phyloP scores from a whole-genome alignment of 2,113 vertebrate genomes.

The Orientallactaga bullata region DNA sequence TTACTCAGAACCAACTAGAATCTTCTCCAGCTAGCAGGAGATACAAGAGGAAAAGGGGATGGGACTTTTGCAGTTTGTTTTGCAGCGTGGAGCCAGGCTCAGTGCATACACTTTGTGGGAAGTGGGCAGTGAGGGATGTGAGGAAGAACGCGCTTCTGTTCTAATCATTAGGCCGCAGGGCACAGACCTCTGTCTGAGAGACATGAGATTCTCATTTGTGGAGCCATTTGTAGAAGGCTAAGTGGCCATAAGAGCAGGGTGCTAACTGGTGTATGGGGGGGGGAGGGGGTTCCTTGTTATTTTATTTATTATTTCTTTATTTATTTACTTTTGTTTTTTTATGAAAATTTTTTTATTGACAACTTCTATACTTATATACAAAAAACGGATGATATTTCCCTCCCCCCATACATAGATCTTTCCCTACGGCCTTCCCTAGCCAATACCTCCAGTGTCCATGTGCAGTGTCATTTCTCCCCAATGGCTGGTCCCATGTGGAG shows the following conservation, averaged over 20 bases:
- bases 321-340: not conserved
- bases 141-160: not conserved
- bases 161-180: not conserved
- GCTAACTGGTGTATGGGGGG: not conserved
- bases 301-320: not conserved
- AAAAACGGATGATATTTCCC: too few species aligned
- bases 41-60: not conserved
- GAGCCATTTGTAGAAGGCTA: not conserved
- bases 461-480: not conserved
- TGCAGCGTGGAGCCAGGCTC: not conserved
- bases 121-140: not conserved
- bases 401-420: not conserved
- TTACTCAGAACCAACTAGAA: not conserved
- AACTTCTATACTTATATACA: too few species aligned
- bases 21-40: not conserved
- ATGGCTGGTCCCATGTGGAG: accelerated
- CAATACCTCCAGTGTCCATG: accelerated
- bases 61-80: not conserved
- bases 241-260: too few species aligned
- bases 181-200: not conserved
- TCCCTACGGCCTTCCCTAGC: not conserved
- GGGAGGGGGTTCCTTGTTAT: not conserved
- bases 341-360: too few species aligned
- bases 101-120: not conserved
- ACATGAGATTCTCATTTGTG: not conserved